A percentile compares a stretch with the other conserved stretches of the same genome.
phyloP scores from a whole-genome alignment of 2,888 invertebrate genomes.

The Arrhopalites spinosus region DNA sequence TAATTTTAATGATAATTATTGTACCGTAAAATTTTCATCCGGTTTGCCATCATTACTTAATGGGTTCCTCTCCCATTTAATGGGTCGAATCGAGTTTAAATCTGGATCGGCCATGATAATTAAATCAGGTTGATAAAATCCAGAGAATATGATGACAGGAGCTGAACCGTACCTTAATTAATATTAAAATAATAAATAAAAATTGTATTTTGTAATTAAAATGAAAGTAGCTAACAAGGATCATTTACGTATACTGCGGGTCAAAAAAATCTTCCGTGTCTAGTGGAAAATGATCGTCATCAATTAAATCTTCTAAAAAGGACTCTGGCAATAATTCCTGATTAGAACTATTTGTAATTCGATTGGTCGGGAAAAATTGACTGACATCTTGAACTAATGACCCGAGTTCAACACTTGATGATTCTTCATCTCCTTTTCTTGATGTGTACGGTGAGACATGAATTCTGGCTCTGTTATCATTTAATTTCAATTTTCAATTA shows the following conservation, averaged over 20 bases:
- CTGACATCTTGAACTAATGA: neutral
- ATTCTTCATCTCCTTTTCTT: conserved; percentile 18
- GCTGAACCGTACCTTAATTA: conserved; percentile 29
- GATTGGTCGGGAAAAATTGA: conserved; percentile 20
- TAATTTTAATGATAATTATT: too few species aligned
- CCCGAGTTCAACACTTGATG: conserved; percentile 24
- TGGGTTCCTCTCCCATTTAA: conserved; percentile 32
- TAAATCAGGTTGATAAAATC: conserved; percentile 48
- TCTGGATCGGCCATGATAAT: conserved; percentile 47
- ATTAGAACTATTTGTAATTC: conserved; percentile 21
- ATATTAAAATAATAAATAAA: neutral
- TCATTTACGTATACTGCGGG: conserved; percentile 30
- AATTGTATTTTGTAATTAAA: neutral
- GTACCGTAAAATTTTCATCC: neutral
- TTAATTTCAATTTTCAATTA: neutral
- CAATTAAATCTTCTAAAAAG: conserved; percentile 26
- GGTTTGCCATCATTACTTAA: neutral
- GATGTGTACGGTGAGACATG: conserved; percentile 44
- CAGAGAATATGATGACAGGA: conserved; percentile 41
- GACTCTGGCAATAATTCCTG: conserved; percentile 15
- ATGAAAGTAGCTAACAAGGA: neutral
- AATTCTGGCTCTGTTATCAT: conserved; percentile 15
- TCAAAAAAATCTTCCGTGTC: conserved; percentile 35
- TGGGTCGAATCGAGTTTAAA: conserved; percentile 37
- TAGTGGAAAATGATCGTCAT: conserved; percentile 23